A percentile compares a stretch with the other conserved stretches of the same genome.
These are phyloP conservation scores for Dinothrombium tinctorium DNA, from an alignment of 1,140 invertebrate genomes.

Conservation along the genomic window DNA sequence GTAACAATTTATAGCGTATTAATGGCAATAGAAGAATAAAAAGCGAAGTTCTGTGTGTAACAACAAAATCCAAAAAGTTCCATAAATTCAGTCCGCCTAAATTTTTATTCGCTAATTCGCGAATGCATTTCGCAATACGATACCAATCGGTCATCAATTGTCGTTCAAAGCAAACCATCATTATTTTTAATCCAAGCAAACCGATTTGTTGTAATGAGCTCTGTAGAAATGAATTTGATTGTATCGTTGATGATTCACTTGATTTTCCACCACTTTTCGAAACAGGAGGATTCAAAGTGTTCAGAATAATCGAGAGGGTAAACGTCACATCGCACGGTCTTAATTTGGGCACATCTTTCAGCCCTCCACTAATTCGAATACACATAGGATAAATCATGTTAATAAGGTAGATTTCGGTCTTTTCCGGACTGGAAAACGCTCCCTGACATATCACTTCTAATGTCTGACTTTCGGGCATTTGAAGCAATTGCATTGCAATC, in stretches of 20 bases:
- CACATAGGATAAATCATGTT: slow-evolving; percentile 89
- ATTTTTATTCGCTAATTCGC: slow-evolving; percentile 61
- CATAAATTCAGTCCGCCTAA: slow-evolving; percentile 60
- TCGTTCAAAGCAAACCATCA: slow-evolving; percentile 82
- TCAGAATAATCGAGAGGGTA: slow-evolving; percentile 62
- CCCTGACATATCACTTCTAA: slow-evolving; percentile 82
- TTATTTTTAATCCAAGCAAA: slow-evolving; percentile 62
- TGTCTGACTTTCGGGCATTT: slow-evolving; percentile 66
- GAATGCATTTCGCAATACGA: slow-evolving; percentile 61
- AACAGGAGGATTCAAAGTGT: slow-evolving; percentile 39
- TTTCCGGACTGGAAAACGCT: slow-evolving; percentile 56
- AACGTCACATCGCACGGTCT: slow-evolving; percentile 70
- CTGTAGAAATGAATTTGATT: slow-evolving; percentile 22
- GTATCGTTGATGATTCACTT: not conserved
- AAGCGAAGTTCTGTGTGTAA: slow-evolving; percentile 71
- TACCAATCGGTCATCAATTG: slow-evolving; percentile 80
- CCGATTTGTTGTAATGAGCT: slow-evolving; percentile 57
- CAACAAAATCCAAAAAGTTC: slow-evolving; percentile 91
- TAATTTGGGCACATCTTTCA: slow-evolving; percentile 71
- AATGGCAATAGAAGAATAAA: slow-evolving; percentile 82
- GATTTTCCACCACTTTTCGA: slow-evolving; percentile 5
- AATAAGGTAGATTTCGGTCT: slow-evolving; percentile 79
- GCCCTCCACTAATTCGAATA: slow-evolving; percentile 66
- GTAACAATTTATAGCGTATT: slow-evolving; percentile 31
- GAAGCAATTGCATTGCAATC: slow-evolving; percentile 76